Evolutionary conservation across 2,888 invertebrate genomes (phyloP).

Genomic region (Sarcophaga subvicina): DNA sequence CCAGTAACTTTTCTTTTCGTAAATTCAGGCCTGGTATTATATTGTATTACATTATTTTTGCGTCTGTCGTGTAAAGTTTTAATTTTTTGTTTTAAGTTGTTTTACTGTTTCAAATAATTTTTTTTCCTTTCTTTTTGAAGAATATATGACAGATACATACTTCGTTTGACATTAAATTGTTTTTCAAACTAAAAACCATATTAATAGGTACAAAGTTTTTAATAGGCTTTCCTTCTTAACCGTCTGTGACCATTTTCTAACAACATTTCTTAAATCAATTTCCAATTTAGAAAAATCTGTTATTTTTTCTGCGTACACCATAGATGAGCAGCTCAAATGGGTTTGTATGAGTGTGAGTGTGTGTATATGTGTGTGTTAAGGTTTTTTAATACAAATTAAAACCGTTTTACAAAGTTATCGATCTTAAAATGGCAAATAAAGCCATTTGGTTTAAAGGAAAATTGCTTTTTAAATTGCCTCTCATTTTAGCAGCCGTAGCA

Average conservation of each 20-base stretch:
- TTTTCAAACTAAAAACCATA: too few relatives aligned
- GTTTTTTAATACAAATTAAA: neutral
- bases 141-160: too few relatives aligned
- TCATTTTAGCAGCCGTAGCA: neutral
- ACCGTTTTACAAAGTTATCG: neutral
- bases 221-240: neutral
- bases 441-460: slow-evolving; percentile 26
- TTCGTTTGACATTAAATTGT: too few relatives aligned
- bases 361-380: too few relatives aligned
- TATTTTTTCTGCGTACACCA: neutral
- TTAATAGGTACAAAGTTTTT: neutral
- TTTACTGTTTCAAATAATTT: too few relatives aligned
- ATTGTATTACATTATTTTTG: too few relatives aligned
- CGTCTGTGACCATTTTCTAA: neutral
- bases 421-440: slow-evolving; percentile 15
- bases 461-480: slow-evolving; percentile 31
- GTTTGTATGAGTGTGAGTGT: neutral
- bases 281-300: neutral
- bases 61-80: too few relatives aligned
- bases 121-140: too few relatives aligned
- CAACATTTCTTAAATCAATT: neutral
- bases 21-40: too few relatives aligned
- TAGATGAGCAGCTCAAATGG: neutral
- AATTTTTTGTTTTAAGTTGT: too few relatives aligned
- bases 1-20: too few relatives aligned